These are phyloP conservation scores for Lepidurus apus DNA, from an alignment of 1,140 invertebrate species.

Conservation along the genomic window DNA sequence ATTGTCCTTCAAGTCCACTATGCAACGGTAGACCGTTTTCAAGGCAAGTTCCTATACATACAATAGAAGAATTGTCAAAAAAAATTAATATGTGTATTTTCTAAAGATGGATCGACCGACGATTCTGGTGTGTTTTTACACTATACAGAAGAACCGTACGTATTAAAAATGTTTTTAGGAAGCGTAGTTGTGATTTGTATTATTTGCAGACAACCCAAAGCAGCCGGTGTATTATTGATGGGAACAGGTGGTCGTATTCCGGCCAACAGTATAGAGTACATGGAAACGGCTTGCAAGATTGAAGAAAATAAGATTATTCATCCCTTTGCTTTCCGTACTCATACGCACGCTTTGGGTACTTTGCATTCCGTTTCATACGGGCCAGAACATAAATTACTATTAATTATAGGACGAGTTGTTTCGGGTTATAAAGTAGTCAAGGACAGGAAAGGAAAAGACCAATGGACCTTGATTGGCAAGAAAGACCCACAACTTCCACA, in stretches of 20 bases:
- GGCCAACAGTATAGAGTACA: constrained; percentile 63
- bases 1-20: constrained; percentile 89
- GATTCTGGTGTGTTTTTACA: constrained; percentile 73
- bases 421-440: constrained; percentile 72
- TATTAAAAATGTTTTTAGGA: constrained; percentile 35
- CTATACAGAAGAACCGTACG: constrained; percentile 68
- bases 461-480: constrained; percentile 77
- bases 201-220: constrained; percentile 57
- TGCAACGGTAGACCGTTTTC: constrained; percentile 62
- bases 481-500: constrained; percentile 57
- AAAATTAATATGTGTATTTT: constrained; percentile 34
- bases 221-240: constrained; percentile 80
- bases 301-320: constrained; percentile 75
- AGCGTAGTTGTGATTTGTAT: background rate
- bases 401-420: constrained; percentile 65
- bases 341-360: constrained; percentile 82
- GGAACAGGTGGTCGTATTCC: constrained; percentile 74
- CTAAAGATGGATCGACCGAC: constrained; percentile 66
- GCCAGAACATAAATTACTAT: background rate
- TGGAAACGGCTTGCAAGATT: constrained; percentile 81
- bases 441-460: constrained; percentile 51
- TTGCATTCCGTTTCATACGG: background rate
- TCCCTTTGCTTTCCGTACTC: constrained; percentile 91
- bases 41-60: constrained; percentile 48
- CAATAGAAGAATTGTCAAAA: background rate